Percentiles rank a stretch among this genome's conserved stretches.
These are phyloP conservation scores for Cryptoblepharus egeriae DNA, from an alignment of 2,797 vertebrate species.

Conservation along the genomic window DNA sequence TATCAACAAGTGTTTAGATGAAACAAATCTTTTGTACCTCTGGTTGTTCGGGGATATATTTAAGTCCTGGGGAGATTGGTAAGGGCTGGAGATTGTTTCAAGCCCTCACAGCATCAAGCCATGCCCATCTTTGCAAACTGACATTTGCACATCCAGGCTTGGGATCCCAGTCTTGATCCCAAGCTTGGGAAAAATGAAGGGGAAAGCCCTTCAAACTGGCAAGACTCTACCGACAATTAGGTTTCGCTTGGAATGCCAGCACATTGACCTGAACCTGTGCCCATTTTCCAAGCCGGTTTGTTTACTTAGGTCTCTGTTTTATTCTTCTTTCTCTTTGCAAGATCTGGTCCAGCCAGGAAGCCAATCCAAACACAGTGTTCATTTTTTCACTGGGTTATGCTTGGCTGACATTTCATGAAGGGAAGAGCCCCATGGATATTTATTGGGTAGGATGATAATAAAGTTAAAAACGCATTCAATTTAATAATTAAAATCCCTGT, in stretches of 20 bases:
- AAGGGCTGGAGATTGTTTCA: not conserved
- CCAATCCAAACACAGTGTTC: slow-evolving; percentile 65
- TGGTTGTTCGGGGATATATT: not conserved
- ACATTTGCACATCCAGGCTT: no score
- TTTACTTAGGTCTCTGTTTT: slow-evolving; percentile 52
- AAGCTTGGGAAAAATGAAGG: slow-evolving; percentile 28
- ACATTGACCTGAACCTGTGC: slow-evolving; percentile 25
- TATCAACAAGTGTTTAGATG: slow-evolving; percentile 8
- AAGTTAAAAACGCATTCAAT: slow-evolving; percentile 51
- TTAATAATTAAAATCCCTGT: slow-evolving; percentile 36
- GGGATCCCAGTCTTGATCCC: no score
- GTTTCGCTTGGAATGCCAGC: slow-evolving; percentile 40
- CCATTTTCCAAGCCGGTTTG: slow-evolving; percentile 47
- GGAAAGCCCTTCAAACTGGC: slow-evolving; percentile 55
- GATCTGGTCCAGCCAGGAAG: slow-evolving; percentile 7
- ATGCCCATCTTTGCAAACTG: not conserved
- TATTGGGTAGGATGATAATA: slow-evolving; percentile 56
- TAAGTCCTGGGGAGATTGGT: not conserved
- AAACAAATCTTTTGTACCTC: slow-evolving; percentile 1
- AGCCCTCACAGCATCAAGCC: not conserved
- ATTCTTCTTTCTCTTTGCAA: slow-evolving; percentile 55
- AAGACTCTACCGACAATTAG: slow-evolving; percentile 12
- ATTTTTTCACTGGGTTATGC: slow-evolving; percentile 61
- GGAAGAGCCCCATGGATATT: slow-evolving; percentile 53
- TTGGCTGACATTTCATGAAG: slow-evolving; percentile 73